Evolutionary conservation across 2,797 vertebrate genomes (phyloP).

Genomic region (Cossypha dichroa): DNA sequence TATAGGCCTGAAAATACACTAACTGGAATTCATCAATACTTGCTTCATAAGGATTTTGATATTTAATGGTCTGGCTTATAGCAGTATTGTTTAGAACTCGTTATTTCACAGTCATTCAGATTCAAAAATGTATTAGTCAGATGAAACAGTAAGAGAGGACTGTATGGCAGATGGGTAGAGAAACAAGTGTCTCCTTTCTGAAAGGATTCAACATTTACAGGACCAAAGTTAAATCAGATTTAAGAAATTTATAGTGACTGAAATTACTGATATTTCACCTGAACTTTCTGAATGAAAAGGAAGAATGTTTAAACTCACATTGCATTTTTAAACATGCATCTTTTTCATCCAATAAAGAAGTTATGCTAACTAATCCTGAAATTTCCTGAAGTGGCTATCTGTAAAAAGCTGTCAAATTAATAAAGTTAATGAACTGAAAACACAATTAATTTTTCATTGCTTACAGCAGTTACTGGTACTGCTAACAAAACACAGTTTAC

Average conservation of each 20-base stretch:
- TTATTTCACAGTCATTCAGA: background rate
- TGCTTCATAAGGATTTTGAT: background rate
- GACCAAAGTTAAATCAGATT: background rate
- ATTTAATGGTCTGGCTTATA: background rate
- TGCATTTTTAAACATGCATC: background rate
- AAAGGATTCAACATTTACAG: background rate
- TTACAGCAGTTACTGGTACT: background rate
- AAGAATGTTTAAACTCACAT: background rate
- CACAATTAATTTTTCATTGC: background rate
- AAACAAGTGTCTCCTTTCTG: background rate
- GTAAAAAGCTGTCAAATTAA: background rate
- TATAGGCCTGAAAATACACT: background rate
- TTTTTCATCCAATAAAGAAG: background rate
- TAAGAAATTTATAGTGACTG: background rate
- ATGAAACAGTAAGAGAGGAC: background rate
- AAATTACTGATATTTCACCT: background rate
- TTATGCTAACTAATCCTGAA: background rate
- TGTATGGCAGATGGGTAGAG: background rate
- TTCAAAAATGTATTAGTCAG: background rate
- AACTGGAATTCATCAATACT: background rate
- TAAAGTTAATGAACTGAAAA: constrained; percentile 15
- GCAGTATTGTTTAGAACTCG: background rate
- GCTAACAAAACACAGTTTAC: background rate
- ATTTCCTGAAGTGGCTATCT: background rate
- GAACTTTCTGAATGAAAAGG: background rate